Conservation (phyloP, 2,113 vertebrate species). For the Gobius niger region DNA sequence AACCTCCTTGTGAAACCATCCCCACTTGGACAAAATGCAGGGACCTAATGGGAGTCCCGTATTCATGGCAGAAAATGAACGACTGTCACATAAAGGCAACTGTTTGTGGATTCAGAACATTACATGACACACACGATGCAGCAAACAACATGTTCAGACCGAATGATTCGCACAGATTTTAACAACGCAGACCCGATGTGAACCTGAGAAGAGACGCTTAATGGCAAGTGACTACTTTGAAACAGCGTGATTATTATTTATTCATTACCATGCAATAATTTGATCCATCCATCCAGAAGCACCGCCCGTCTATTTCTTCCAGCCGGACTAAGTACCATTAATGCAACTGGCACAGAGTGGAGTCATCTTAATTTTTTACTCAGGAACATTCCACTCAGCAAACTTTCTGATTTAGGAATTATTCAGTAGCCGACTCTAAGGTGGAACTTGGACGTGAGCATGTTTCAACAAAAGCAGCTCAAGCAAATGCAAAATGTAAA, state of each 20-base stretch:
- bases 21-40: no score
- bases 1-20: no score
- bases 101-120: no score
- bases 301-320: background rate
- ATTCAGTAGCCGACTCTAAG: no score
- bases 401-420: background rate
- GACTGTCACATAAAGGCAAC: no score
- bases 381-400: background rate
- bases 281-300: constrained; percentile 4
- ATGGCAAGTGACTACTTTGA: background rate
- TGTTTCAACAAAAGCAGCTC: background rate
- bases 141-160: no score
- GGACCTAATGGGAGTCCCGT: no score
- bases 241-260: constrained; percentile 6
- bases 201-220: background rate
- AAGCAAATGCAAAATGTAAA: background rate
- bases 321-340: constrained; percentile 6
- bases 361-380: background rate
- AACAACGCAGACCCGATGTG: background rate
- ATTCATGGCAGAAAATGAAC: no score
- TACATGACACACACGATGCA: no score
- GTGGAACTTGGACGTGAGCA: background rate
- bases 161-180: background rate
- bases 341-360: background rate
- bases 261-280: constrained; percentile 12